Conservation (phyloP, 2,113 vertebrate species). For the Hemichromis elongatus region DNA sequence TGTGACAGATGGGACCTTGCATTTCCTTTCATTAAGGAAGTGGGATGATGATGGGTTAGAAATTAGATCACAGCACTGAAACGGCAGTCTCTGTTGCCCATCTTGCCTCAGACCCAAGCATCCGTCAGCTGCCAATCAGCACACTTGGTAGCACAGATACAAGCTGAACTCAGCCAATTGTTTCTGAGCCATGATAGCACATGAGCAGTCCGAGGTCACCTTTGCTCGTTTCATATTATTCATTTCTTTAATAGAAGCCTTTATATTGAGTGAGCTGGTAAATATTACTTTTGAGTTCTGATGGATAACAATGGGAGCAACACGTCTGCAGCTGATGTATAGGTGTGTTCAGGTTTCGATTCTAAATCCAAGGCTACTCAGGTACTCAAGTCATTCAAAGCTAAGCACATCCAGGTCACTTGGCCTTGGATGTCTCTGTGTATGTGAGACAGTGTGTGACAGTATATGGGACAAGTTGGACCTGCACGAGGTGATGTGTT, state of each 20-base stretch:
- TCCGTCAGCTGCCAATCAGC: constrained; percentile 23
- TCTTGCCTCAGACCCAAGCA: constrained; percentile 40
- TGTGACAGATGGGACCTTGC: constrained; percentile 65
- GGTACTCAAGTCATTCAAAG: constrained; percentile 41
- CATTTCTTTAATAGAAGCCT: constrained; percentile 62
- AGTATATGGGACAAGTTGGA: neutral
- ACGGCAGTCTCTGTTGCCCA: constrained; percentile 49
- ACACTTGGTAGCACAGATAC: neutral
- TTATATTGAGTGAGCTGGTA: constrained; percentile 47
- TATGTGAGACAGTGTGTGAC: neutral
- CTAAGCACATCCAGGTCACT: constrained; percentile 38
- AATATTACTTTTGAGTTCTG: constrained; percentile 31
- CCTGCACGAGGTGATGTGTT: neutral
- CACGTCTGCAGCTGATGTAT: constrained; percentile 6
- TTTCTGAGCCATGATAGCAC: constrained; percentile 6
- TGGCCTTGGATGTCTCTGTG: constrained; percentile 41
- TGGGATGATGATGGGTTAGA: constrained; percentile 70
- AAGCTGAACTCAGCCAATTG: constrained; percentile 25
- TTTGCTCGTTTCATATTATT: constrained; percentile 42
- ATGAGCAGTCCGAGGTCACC: constrained; percentile 44
- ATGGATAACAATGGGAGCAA: constrained; percentile 31
- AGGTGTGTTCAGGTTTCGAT: constrained; percentile 39
- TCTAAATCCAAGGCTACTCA: constrained; percentile 50
- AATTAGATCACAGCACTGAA: constrained; percentile 68
- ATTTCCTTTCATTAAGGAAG: constrained; percentile 64